Evolutionary conservation across 2,113 vertebrate genomes (phyloP), one percentile per base, ranked within the genome.

Genomic region (Prietella phreatophila): DNA sequence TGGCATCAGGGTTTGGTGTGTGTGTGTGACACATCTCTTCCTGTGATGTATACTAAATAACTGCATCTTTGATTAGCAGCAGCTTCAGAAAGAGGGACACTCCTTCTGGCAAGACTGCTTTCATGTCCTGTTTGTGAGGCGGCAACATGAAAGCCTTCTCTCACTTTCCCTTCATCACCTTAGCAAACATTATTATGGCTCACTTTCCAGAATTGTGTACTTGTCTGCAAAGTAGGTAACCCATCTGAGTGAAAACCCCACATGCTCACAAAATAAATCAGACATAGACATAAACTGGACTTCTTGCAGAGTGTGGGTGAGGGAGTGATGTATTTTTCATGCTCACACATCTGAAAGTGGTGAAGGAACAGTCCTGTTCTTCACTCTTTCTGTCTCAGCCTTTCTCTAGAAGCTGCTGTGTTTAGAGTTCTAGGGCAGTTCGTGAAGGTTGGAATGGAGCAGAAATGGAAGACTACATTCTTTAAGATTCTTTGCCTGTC

Each of bases 311-410:
- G 89, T 91, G 88, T 83, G 88, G 90, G 90, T 91, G 93, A 90
- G 91, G 76, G 88, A 85, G 73, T 88, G 92, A 94, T 93, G 90
- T 93, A 93, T 94, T 94, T 94, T 95, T 93, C 90, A 94, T 95
- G 93, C 92, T 90, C 82, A 89, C 83, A 86, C 92, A 91, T 94
- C 93, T 94, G 89, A 90, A 89, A 93, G 92, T 91, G 91, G 90
- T 92, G 94, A 89, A 89, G 92, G 84, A 85, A 91, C 79, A 39
- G 85, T 80, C 36, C 39, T 75, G 67, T 65, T 76, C 50, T 56
- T 22, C 89, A 88, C 85, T 67, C 67, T 67, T 39, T 75, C 71
- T 85, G 4, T 56, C 82, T 85, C 84, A 79, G 85, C 83, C 86
- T 84, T 47, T 50, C 53, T 82, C 53, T 69, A 60, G 56, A 85